These are phyloP conservation scores for Martes martes DNA, from an alignment of 2,113 vertebrate genomes.

Conservation along the genomic window DNA sequence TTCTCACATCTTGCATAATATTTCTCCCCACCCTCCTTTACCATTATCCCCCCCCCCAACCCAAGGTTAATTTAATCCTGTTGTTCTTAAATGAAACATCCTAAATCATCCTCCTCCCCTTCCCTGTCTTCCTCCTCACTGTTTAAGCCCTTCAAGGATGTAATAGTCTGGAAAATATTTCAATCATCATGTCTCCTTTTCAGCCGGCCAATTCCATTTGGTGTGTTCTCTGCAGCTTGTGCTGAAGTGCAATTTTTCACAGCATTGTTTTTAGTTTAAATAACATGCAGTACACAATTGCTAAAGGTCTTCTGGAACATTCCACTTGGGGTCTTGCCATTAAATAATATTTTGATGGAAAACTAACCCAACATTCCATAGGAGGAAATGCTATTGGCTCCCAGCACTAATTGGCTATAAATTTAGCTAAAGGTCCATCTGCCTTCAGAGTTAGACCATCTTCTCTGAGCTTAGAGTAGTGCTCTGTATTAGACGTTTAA, in stretches of 20 bases:
- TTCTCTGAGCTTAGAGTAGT: conserved; percentile 14
- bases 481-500: neutral
- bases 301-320: conserved; percentile 64
- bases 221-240: neutral
- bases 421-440: conserved; percentile 50
- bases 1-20: conserved; percentile 38
- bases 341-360: conserved; percentile 65
- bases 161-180: conserved; percentile 69
- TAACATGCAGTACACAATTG: conserved; percentile 51
- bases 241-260: conserved; percentile 45
- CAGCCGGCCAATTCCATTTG: neutral
- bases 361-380: conserved; percentile 25
- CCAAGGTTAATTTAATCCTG: conserved; percentile 70
- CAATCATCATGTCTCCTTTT: conserved; percentile 54
- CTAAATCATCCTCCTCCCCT: conserved; percentile 59
- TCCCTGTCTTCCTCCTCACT: conserved; percentile 28
- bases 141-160: conserved; percentile 60
- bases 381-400: conserved; percentile 39
- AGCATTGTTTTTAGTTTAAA: conserved; percentile 70
- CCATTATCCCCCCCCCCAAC: neutral
- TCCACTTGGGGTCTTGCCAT: conserved; percentile 49
- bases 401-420: conserved; percentile 62
- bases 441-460: conserved; percentile 32
- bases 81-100: conserved; percentile 63
- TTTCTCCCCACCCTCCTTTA: neutral